phyloP scores from a whole-genome alignment of 2,797 vertebrate genomes.

The Notoglanidium macrostoma region DNA sequence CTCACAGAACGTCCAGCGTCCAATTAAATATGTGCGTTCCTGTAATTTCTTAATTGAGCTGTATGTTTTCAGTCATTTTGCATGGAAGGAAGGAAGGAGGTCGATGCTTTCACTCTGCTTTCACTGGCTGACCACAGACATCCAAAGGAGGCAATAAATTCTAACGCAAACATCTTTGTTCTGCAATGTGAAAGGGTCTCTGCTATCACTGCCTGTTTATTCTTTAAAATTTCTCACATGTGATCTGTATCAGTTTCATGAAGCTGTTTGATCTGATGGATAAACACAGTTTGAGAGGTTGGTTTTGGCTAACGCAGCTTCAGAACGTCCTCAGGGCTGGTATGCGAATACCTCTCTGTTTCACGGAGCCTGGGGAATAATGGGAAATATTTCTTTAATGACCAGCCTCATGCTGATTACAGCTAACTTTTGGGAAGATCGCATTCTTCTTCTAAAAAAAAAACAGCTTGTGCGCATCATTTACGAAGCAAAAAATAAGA shows the following conservation, averaged over 20 bases:
- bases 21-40: neutral
- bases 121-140: constrained; percentile 44
- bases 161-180: constrained; percentile 36
- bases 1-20: constrained; percentile 16
- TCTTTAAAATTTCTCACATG: constrained; percentile 36
- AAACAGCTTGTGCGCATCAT: neutral
- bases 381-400: constrained; percentile 47
- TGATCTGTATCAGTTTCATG: constrained; percentile 49
- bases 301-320: constrained; percentile 42
- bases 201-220: constrained; percentile 21
- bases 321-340: constrained; percentile 13
- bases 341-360: constrained; percentile 27
- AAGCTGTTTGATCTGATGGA: constrained; percentile 33
- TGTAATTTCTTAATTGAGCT: constrained; percentile 46
- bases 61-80: neutral
- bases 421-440: constrained; percentile 7
- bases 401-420: constrained; percentile 34
- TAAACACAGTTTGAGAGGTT: constrained; percentile 42
- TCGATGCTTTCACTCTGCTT: constrained; percentile 35
- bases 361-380: constrained; percentile 9
- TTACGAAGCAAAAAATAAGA: neutral
- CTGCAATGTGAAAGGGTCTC: constrained; percentile 10
- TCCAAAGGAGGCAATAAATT: constrained; percentile 43
- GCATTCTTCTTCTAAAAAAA: constrained; percentile 13
- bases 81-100: constrained; percentile 4